Conservation (phyloP, 2,113 vertebrate genomes). For the Macheiramphus alcinus region DNA sequence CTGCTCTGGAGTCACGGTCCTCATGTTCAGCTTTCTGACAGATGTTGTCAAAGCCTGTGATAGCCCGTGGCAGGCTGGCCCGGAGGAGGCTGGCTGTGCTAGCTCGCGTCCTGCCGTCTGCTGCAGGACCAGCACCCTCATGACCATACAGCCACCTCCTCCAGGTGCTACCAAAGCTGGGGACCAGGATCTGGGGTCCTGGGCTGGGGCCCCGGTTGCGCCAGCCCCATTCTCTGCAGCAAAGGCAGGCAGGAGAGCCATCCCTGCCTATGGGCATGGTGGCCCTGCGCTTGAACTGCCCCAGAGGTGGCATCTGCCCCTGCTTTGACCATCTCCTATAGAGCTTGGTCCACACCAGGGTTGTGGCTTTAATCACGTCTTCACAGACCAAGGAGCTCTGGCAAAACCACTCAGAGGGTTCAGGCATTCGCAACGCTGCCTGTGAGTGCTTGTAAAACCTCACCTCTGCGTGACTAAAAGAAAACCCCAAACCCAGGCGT, state of each 20-base stretch:
- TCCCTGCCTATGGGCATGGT: neutral
- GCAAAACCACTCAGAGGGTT: neutral
- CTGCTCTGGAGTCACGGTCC: neutral
- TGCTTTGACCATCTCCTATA: neutral
- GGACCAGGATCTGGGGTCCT: neutral
- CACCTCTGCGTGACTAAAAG: neutral
- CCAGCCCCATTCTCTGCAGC: neutral
- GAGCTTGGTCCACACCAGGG: neutral
- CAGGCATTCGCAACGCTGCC: fast-evolving
- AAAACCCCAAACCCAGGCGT: neutral
- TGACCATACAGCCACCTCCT: neutral
- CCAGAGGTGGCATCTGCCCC: neutral
- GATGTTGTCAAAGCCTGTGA: neutral
- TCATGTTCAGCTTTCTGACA: neutral
- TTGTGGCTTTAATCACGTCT: neutral
- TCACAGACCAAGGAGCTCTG: neutral
- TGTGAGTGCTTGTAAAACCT: neutral
- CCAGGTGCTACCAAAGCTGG: neutral
- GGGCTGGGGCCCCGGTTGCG: fast-evolving
- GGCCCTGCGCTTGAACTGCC: neutral
- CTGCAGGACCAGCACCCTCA: neutral
- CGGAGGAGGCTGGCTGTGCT: neutral
- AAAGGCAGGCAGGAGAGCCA: neutral
- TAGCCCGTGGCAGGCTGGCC: neutral
- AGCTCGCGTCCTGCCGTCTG: fast-evolving